Percentiles rank a stretch among this genome's conserved stretches.
Evolutionary conservation across 2,888 invertebrate genomes (phyloP).

Genomic region (Leptopilina drosophilae): DNA sequence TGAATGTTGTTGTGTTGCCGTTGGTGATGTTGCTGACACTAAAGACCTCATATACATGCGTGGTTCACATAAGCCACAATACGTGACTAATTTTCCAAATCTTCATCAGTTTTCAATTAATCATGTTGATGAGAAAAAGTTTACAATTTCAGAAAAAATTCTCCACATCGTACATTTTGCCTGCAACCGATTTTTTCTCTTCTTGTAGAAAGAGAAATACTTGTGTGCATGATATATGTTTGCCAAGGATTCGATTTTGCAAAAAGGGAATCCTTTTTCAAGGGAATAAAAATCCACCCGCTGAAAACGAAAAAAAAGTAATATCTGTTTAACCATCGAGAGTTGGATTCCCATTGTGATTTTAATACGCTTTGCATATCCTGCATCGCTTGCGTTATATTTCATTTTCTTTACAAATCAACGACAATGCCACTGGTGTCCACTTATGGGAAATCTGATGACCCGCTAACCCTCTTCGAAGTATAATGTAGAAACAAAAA

Average conservation of each 20-base stretch:
- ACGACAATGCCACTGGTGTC: constrained; percentile 33
- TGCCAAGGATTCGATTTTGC: not conserved
- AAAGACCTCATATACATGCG: constrained; percentile 1
- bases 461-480: constrained; percentile 62
- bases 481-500: constrained; percentile 55
- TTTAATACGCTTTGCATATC: constrained; percentile 6
- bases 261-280: not conserved
- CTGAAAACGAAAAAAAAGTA: not conserved
- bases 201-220: too few relatives aligned
- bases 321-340: constrained; percentile 14
- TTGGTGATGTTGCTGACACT: not conserved
- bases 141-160: too few relatives aligned
- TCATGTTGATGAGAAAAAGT: too few relatives aligned
- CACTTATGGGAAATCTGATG: constrained; percentile 56
- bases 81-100: not conserved
- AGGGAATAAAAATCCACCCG: not conserved
- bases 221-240: not conserved
- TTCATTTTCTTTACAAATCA: constrained; percentile 36
- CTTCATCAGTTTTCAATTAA: too few relatives aligned
- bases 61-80: constrained; percentile 47
- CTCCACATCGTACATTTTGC: too few relatives aligned
- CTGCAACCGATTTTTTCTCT: not conserved
- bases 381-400: constrained; percentile 28
- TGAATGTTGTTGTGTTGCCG: not conserved
- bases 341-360: constrained; percentile 16